Conservation (phyloP, 2,113 vertebrate species). For the Rana temporaria region DNA sequence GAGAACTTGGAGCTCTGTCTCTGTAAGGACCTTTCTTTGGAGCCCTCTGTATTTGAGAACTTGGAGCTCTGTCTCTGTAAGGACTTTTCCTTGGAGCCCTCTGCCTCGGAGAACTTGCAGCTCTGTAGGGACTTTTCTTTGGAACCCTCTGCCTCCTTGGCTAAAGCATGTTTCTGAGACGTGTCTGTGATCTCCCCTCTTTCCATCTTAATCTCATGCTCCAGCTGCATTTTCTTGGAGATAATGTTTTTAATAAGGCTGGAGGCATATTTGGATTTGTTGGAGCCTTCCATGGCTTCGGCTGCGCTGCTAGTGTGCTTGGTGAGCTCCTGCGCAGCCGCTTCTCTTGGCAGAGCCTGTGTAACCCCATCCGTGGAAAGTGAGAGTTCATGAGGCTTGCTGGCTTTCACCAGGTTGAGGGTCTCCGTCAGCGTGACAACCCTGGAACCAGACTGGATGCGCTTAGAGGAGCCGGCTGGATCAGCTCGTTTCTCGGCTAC, state of each 20-base stretch:
- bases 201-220: slow-evolving; percentile 96
- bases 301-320: slow-evolving; percentile 60
- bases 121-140: slow-evolving; percentile 69
- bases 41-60: slow-evolving; percentile 76
- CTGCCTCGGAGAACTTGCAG: slow-evolving; percentile 79
- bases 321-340: slow-evolving; percentile 63
- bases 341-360: slow-evolving; percentile 66
- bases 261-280: slow-evolving; percentile 89
- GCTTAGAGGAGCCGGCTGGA: slow-evolving; percentile 68
- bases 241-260: slow-evolving; percentile 94
- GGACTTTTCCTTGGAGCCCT: slow-evolving; percentile 72
- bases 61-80: slow-evolving; percentile 80
- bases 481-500: slow-evolving; percentile 77
- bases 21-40: slow-evolving; percentile 74
- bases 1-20: slow-evolving; percentile 81
- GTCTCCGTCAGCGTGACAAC: slow-evolving; percentile 86
- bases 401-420: slow-evolving; percentile 74
- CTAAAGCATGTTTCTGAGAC: slow-evolving; percentile 60
- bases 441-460: slow-evolving; percentile 71
- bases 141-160: slow-evolving; percentile 66
- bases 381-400: slow-evolving; percentile 72
- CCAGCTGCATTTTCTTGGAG: slow-evolving; percentile 96
- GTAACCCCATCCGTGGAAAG: slow-evolving; percentile 80
- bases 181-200: slow-evolving; percentile 88
- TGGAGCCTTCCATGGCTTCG: slow-evolving; percentile 79